Evolutionary conservation across 2,113 vertebrate genomes (phyloP).

Genomic region (Pachycephala philippinensis): DNA sequence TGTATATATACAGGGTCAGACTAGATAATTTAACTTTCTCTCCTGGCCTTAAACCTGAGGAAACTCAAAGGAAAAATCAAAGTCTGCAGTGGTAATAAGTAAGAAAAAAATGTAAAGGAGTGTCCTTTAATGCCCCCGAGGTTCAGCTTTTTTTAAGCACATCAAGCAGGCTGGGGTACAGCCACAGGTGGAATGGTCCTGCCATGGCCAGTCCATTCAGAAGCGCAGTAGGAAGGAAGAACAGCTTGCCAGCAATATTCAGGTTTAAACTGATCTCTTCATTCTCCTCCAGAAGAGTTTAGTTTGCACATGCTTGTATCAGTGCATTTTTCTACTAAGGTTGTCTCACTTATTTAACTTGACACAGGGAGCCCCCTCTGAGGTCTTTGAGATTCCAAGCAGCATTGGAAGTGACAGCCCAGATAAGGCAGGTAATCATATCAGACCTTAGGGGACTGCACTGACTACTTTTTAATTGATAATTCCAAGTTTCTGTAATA

Average conservation of each 20-base stretch:
- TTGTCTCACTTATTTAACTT: slow-evolving; percentile 74
- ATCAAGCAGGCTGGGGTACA: background rate
- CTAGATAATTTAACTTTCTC: background rate
- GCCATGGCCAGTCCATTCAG: background rate
- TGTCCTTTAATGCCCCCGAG: background rate
- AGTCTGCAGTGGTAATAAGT: background rate
- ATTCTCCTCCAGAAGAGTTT: background rate
- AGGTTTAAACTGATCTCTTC: background rate
- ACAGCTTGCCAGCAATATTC: background rate
- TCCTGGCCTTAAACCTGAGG: background rate
- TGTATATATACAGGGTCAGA: background rate
- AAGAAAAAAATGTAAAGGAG: background rate
- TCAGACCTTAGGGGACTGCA: slow-evolving; percentile 74
- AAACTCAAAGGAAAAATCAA: background rate
- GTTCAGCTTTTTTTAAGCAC: background rate
- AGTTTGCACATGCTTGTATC: slow-evolving; percentile 43
- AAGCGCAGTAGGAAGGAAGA: background rate
- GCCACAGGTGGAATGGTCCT: background rate
- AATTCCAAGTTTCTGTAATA: slow-evolving; percentile 84
- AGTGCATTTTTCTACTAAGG: slow-evolving; percentile 52
- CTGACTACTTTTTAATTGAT: slow-evolving; percentile 81
- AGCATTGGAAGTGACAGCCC: slow-evolving; percentile 84
- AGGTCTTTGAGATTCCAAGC: slow-evolving; percentile 74
- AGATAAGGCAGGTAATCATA: slow-evolving; percentile 85
- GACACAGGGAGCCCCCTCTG: slow-evolving; percentile 79